Conservation (phyloP, 1,140 invertebrate species). For the Aphaenogaster floridana region DNA sequence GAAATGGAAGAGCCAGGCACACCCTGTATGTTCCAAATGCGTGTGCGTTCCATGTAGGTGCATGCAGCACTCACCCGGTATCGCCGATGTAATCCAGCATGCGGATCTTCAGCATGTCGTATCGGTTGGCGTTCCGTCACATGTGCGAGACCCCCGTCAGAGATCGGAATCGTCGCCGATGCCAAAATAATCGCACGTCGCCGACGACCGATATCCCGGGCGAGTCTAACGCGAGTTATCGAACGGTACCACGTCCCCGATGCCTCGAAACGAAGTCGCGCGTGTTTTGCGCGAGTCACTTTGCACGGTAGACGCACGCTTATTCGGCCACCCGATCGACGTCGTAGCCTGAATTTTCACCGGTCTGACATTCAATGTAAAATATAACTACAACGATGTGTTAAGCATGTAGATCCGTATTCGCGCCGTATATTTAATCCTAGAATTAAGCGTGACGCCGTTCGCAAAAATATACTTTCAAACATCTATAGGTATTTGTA, state of each 20-base stretch:
- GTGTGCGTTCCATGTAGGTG: neutral
- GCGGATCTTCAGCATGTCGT: conserved; percentile 84
- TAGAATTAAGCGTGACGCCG: neutral
- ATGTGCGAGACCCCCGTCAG: conserved; percentile 33
- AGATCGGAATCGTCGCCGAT: conserved; percentile 39
- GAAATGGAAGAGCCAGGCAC: neutral
- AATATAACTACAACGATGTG: neutral
- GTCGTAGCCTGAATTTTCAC: conserved; percentile 1
- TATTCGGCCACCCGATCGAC: neutral
- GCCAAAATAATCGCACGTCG: conserved; percentile 44
- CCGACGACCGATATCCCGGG: conserved; percentile 61
- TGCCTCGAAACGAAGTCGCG: conserved; percentile 69
- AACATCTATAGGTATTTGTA: neutral
- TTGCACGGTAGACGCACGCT: conserved; percentile 5
- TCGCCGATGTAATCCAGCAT: conserved; percentile 86
- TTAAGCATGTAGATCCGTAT: neutral
- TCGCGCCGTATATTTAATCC: neutral
- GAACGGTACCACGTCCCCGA: conserved; percentile 76
- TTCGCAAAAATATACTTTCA: neutral
- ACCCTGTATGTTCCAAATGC: neutral
- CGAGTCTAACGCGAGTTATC: conserved; percentile 69
- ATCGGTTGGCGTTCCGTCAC: conserved; percentile 6
- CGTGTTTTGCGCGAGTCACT: conserved; percentile 55
- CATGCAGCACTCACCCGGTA: conserved; percentile 81
- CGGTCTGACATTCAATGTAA: neutral